Evolutionary conservation across 2,888 invertebrate species (phyloP).

Genomic region (Pogonocherus hispidulus): DNA sequence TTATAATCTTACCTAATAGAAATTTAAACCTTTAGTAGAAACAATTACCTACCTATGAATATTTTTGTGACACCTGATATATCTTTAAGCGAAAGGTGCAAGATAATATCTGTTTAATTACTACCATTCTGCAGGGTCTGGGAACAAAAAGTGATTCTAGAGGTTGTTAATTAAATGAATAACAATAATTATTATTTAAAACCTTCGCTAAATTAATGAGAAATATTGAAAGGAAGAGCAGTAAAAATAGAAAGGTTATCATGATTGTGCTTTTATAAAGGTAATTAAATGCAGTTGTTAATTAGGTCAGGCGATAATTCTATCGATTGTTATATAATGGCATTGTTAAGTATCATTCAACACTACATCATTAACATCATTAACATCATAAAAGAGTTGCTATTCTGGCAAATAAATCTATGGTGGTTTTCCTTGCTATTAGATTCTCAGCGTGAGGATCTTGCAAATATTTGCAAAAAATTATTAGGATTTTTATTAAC

Average conservation of each 20-base stretch:
- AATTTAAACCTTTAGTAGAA: too few relatives aligned
- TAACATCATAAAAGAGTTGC: background rate
- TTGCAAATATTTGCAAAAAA: too few relatives aligned
- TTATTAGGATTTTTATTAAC: too few relatives aligned
- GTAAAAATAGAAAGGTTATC: background rate
- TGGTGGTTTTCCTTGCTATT: too few relatives aligned
- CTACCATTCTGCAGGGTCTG: background rate
- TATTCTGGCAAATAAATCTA: too few relatives aligned
- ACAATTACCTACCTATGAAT: too few relatives aligned
- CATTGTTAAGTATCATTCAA: background rate
- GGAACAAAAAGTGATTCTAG: background rate
- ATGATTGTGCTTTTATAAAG: conserved; percentile 6
- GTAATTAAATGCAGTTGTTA: conserved; percentile 12
- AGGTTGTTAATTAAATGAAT: background rate
- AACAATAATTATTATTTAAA: background rate
- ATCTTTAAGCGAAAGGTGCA: background rate
- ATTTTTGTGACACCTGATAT: too few relatives aligned
- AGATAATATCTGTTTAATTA: background rate
- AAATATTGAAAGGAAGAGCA: conserved; percentile 9
- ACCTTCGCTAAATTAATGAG: background rate
- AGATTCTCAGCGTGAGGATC: too few relatives aligned
- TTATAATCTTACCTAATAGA: too few relatives aligned
- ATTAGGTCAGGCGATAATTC: conserved; percentile 12
- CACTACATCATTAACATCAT: background rate
- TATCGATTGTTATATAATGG: background rate